Conservation (phyloP, 2,113 vertebrate genomes). For the Ammodytes marinus region DNA sequence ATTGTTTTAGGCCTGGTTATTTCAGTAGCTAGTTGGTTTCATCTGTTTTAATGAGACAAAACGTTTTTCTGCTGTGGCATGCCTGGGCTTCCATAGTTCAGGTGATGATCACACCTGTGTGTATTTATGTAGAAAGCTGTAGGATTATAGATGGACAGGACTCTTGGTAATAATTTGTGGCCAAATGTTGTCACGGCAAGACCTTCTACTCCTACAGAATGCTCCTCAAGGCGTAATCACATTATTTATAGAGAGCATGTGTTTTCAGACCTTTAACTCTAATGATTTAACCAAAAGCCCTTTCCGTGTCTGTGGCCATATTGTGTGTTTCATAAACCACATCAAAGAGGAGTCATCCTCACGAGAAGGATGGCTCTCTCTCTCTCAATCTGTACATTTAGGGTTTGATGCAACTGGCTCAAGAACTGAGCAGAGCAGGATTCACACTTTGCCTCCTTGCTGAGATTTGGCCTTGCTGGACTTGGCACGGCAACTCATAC, state of each 20-base stretch:
- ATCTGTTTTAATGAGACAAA: too few species aligned
- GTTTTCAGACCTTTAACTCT: neutral
- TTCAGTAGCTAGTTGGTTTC: too few species aligned
- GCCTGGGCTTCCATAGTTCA: too few species aligned
- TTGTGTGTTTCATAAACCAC: slow-evolving; percentile 8
- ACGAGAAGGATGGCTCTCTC: slow-evolving; percentile 12
- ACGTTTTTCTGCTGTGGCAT: too few species aligned
- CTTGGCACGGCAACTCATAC: slow-evolving; percentile 56
- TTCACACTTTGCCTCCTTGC: slow-evolving; percentile 60
- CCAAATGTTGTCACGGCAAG: too few species aligned
- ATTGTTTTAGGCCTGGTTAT: too few species aligned
- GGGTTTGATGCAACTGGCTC: slow-evolving; percentile 39
- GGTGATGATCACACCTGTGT: too few species aligned
- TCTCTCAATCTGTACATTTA: slow-evolving; percentile 2
- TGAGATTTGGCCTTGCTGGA: slow-evolving; percentile 38
- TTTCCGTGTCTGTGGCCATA: slow-evolving; percentile 8
- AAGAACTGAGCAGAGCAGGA: slow-evolving; percentile 21
- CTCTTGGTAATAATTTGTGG: too few species aligned
- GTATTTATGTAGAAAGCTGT: too few species aligned
- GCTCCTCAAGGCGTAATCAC: neutral
- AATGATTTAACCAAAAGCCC: neutral
- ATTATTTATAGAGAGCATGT: neutral
- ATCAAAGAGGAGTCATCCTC: slow-evolving; percentile 28
- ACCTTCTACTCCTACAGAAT: neutral
- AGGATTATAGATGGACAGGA: too few species aligned